Base-by-base conservation (phyloP, 1,140 invertebrate genomes). In the Bombus pascuorum region DNA sequence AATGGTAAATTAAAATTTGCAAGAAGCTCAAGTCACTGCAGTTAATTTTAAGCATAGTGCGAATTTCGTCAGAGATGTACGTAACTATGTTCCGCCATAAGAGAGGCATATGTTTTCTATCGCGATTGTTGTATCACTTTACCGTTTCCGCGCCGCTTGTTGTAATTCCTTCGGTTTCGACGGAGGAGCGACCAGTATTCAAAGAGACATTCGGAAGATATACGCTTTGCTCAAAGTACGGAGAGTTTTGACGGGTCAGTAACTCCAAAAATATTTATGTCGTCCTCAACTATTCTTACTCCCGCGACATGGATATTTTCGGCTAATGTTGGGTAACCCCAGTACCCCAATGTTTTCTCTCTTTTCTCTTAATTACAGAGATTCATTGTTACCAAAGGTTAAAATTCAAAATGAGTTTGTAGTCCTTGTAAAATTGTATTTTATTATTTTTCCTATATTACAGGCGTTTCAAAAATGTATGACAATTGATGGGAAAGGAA, bases 161-260 rank as follows among this genome's bases (percentile, higher is more conserved):
- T 62, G 59, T 13, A 62, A 62, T n/a, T n/a, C 59, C 59, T 66
- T 39, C 15, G 1, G 18, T 39, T 71, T 39, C 15, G 34, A 71
- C 15, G 25, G 5, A 71, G 12, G 10, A 39, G 25, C 22, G 25
- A 71, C 3, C 13, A 42, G 1, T 12, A 8, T n/a, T 15, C 4
- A n/a, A 72, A 72, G 39, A 72, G 13, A 72, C 37, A 28, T 71
- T 42, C 10, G 47, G 8, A 59, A 65, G 32, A 34, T 34, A n/a
- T n/a, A 18, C n/a, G 71, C 15, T 66, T 57, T 62, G 66, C 74
- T 89, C 87, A 86, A 91, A 85, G 86, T 87, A 74, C 70, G 39
- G 86, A 82, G 39, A 89, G 81, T 91, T 91, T 91, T 90, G 90
- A 91, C 88, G 89, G 89, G 89, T 90, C 89, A 90, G 88, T 90